Percentiles rank a stretch among this genome's conserved stretches.
These are phyloP conservation scores for Albula glossodonta DNA, from an alignment of 2,113 vertebrate species.

Conservation along the genomic window DNA sequence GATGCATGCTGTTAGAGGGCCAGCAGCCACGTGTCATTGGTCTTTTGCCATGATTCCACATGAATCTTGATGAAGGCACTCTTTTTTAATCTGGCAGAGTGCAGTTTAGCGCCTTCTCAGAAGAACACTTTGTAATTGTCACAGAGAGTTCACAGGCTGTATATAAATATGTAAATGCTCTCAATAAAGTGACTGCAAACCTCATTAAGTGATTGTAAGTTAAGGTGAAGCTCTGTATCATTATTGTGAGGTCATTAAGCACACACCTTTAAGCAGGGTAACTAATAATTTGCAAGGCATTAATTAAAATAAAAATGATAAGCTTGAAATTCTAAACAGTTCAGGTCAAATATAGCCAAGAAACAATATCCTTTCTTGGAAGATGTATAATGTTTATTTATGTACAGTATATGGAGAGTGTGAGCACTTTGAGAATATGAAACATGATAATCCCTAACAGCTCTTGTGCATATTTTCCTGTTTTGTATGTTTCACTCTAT, in stretches of 20 bases:
- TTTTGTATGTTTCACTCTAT: neutral
- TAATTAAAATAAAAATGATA: neutral
- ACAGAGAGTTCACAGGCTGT: neutral
- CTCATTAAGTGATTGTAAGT: neutral
- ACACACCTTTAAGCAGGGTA: neutral
- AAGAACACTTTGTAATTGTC: neutral
- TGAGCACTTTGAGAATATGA: neutral
- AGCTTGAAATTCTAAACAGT: neutral
- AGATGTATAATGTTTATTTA: neutral
- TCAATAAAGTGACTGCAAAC: neutral
- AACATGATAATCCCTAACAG: neutral
- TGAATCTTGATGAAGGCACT: neutral
- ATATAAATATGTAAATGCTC: neutral
- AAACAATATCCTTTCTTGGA: neutral
- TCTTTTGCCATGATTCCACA: slow-evolving; percentile 7
- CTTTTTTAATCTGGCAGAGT: slow-evolving; percentile 3
- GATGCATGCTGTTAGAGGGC: neutral
- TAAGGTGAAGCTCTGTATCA: neutral
- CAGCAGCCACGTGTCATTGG: neutral
- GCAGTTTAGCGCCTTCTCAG: neutral
- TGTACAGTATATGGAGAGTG: neutral
- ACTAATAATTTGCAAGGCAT: neutral
- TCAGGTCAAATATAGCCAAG: neutral
- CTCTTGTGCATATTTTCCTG: neutral
- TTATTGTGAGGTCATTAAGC: neutral